Base-by-base conservation (phyloP, 2,888 invertebrate genomes). In the Trichogramma dendrolimi region DNA sequence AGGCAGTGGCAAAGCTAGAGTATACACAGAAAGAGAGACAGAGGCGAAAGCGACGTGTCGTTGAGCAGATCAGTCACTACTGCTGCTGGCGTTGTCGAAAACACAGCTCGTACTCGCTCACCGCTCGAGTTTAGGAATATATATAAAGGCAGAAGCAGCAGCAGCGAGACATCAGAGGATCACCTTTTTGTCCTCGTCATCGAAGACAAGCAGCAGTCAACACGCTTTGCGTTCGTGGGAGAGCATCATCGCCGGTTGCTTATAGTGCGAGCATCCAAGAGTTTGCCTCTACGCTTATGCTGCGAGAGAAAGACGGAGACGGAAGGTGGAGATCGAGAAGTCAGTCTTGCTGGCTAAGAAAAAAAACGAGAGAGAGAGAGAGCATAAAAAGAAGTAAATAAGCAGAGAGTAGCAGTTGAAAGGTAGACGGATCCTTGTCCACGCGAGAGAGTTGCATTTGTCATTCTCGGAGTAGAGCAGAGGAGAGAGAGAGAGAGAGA, bases 11-110 rank as follows among this genome's bases (percentile, higher is more conserved):
- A 27, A 27, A 27, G 2, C 27, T 27, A 27, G 3, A 27, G 27
- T 27, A 27, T 27, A 46, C 46, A 39, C 39, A 14, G 53, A 4
- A 11, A 10, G 49, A 27, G 27, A 27, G 27, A 27, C 27, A 27
- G 27, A n/a, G 14, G 27, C 8, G 46, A 72, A 27, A 27, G 27
- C 27, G 74, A 75, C 71, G 71, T 68, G 71, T 69, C 68, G 75
- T 70, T 74, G 75, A 75, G 72, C 72, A 73, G 72, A 73, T 73
- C 73, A 73, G 74, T 74, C 75, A 74, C 62, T 69, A 54, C 42
- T 10, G 11, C 50, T 11, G 38, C 51, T 10, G 50, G 55, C 27
- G 60, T 8, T 49, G 51, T 58, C 59, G 63, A 58, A 52, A 60
- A 56, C 56, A 11, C 49, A 27, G 27, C 27, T 2, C 27, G 27